A percentile compares a stretch with the other conserved stretches of the same genome.
phyloP scores from a whole-genome alignment of 2,797 vertebrate genomes.

The Valencia hispanica region DNA sequence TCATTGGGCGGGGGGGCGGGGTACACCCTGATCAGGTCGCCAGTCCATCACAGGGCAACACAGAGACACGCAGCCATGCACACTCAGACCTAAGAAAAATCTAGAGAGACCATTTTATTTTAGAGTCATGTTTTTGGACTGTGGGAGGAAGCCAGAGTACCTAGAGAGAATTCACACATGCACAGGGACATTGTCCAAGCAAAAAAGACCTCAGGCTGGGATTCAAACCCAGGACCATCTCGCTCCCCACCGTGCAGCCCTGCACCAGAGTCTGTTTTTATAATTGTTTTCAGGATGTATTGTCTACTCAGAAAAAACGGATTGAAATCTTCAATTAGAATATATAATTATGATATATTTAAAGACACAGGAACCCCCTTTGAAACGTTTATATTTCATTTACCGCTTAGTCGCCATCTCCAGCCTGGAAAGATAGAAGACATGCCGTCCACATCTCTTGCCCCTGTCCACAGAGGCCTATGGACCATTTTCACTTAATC shows the following conservation, averaged over 20 bases:
- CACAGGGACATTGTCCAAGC: no score
- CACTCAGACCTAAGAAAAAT: not conserved
- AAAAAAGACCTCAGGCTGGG: no score
- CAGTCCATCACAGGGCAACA: not conserved
- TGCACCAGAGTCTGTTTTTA: not conserved
- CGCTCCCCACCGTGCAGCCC: not conserved
- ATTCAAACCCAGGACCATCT: no score
- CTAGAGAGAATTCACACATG: no score
- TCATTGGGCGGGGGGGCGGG: not conserved
- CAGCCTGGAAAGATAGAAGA: not conserved
- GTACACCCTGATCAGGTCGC: not conserved
- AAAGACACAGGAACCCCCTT: not conserved
- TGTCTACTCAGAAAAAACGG: not conserved
- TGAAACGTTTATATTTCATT: not conserved
- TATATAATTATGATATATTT: not conserved
- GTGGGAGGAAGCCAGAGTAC: no score
- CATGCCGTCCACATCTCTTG: not conserved
- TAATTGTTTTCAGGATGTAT: not conserved
- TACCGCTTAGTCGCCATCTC: not conserved
- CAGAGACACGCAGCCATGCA: not conserved
- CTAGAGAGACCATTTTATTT: no score
- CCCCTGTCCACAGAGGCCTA: not conserved
- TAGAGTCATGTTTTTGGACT: no score
- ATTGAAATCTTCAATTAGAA: not conserved
- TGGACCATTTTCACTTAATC: not conserved